Percentiles rank a stretch among this genome's conserved stretches.
Conservation (phyloP, 2,797 vertebrate genomes). For the Jordanella pulchra region DNA sequence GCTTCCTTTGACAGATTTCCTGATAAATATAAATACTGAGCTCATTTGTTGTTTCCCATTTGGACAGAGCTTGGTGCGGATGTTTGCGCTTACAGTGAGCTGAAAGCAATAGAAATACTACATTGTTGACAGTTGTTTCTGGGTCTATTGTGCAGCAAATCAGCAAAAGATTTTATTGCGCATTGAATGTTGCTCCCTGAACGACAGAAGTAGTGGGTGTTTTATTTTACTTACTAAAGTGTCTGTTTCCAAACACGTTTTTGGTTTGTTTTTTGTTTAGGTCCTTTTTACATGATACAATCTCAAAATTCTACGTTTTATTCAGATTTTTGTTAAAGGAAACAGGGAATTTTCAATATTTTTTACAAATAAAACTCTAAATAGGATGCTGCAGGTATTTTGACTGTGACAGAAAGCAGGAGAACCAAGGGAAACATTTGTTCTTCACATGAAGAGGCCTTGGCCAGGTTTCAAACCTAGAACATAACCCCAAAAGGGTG, state of each 20-base stretch:
- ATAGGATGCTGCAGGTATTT: background rate
- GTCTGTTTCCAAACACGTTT: background rate
- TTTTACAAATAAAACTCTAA: background rate
- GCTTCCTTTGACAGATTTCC: conserved; percentile 47
- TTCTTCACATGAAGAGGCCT: background rate
- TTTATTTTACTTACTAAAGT: background rate
- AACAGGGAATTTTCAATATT: background rate
- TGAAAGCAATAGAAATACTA: background rate
- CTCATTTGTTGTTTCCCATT: background rate
- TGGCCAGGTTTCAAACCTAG: background rate
- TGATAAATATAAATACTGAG: conserved; percentile 27
- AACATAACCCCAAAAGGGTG: background rate
- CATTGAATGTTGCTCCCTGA: background rate
- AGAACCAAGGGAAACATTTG: background rate
- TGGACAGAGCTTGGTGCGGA: background rate
- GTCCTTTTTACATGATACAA: background rate
- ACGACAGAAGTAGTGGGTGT: background rate
- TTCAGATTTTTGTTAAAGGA: background rate
- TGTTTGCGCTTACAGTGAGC: background rate
- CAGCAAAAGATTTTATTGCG: background rate
- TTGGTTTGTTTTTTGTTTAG: background rate
- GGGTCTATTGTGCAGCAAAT: background rate
- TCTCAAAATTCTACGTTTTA: background rate
- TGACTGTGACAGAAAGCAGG: background rate
- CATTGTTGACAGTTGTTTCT: background rate